phyloP scores from a whole-genome alignment of 2,888 invertebrate genomes.

The Heliconius aoede region DNA sequence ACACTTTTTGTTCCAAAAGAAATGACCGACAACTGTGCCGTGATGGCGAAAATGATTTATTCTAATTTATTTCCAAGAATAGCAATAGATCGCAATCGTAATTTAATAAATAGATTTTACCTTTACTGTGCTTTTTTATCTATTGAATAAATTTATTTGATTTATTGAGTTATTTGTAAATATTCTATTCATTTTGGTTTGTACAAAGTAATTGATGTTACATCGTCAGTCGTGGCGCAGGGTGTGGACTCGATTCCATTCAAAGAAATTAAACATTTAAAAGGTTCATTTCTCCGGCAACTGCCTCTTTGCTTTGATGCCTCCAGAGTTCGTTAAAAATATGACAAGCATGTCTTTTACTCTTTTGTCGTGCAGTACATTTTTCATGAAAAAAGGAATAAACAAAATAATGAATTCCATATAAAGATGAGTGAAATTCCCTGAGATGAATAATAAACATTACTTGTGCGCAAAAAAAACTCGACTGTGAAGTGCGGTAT shows the following conservation, averaged over 20 bases:
- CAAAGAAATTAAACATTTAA: not conserved
- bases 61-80: constrained; percentile 16
- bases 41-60: constrained; percentile 3
- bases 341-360: no score
- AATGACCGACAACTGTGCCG: no score
- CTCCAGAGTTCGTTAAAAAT: not conserved
- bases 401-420: not conserved
- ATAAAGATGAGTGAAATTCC: not conserved
- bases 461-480: not conserved
- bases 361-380: not conserved
- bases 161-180: not conserved
- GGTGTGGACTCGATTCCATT: no score
- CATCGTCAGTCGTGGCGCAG: no score
- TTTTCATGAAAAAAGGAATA: not conserved
- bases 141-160: constrained; percentile 2
- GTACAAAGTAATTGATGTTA: not conserved
- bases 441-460: not conserved
- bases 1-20: no score
- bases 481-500: not conserved
- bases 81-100: not conserved
- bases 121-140: not conserved
- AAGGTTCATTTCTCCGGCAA: not conserved
- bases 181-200: not conserved
- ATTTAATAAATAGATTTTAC: constrained; percentile 12
- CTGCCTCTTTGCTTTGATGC: no score